Evolutionary conservation across 2,113 vertebrate species (phyloP).

Genomic region (Atherinomorus stipes): DNA sequence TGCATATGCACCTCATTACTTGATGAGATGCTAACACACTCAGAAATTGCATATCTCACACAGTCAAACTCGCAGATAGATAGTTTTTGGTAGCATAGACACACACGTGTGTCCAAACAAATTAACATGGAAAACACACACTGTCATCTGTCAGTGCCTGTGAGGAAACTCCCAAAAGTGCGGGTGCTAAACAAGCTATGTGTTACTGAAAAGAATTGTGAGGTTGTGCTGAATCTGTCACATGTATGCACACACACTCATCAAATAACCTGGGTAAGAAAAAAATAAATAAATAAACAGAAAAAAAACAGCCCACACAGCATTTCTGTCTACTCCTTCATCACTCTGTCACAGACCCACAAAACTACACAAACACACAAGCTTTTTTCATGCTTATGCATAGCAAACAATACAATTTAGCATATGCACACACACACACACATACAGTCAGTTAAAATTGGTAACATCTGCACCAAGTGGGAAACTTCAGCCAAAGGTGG

Average conservation of each 20-base stretch:
- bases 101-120: conserved; percentile 4
- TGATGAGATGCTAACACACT: conserved; percentile 56
- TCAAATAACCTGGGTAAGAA: conserved; percentile 35
- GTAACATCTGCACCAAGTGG: conserved; percentile 5
- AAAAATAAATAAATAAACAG: rapidly evolving
- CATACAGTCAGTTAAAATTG: background rate
- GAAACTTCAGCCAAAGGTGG: conserved; percentile 24
- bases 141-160: conserved; percentile 37
- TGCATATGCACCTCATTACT: conserved; percentile 67
- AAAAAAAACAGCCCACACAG: conserved; percentile 51
- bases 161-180: conserved; percentile 56
- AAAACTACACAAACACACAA: conserved; percentile 1
- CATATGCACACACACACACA: conserved; percentile 3
- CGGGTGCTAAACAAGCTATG: conserved; percentile 39
- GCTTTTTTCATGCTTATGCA: conserved; percentile 32
- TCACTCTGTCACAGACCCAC: conserved; percentile 29
- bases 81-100: background rate
- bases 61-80: conserved; percentile 11
- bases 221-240: conserved; percentile 46
- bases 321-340: conserved; percentile 41
- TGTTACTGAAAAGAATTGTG: conserved; percentile 43
- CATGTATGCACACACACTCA: conserved; percentile 16
- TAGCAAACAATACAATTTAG: conserved; percentile 2
- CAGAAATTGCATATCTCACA: conserved; percentile 33
- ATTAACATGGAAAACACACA: conserved; percentile 52